Evolutionary conservation across 1,140 invertebrate genomes (phyloP).

Genomic region (Drosophila pseudoobscura): DNA sequence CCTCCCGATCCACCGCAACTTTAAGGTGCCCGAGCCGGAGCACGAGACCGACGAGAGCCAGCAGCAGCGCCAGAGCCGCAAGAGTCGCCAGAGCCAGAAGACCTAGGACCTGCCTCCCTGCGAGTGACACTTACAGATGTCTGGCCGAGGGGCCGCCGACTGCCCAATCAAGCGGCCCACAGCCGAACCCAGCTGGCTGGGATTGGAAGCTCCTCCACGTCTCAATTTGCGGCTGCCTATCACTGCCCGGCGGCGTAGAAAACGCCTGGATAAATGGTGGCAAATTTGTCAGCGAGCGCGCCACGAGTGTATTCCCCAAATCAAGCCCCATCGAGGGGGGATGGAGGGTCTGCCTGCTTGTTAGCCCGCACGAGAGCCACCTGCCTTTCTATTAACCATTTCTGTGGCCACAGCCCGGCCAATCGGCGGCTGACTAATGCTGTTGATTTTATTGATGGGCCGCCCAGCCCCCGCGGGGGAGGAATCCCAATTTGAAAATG

Average conservation of each 20-base stretch:
- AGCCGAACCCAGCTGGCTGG: conserved; percentile 2
- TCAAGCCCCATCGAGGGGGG: conserved; percentile 50
- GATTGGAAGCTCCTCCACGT: conserved; percentile 22
- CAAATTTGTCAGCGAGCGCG: conserved; percentile 56
- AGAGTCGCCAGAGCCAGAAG: not conserved
- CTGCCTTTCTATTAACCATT: conserved; percentile 41
- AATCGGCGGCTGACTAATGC: conserved; percentile 65
- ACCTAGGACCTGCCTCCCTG: not conserved
- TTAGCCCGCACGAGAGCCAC: conserved; percentile 18
- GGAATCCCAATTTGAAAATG: conserved; percentile 56
- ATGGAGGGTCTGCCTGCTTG: not conserved
- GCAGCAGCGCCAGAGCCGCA: not conserved
- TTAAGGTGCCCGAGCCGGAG: too few relatives aligned
- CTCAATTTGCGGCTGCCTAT: conserved; percentile 55
- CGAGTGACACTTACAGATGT: conserved; percentile 8
- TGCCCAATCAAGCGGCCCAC: conserved; percentile 23
- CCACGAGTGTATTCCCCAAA: conserved; percentile 13
- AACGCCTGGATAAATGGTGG: conserved; percentile 54
- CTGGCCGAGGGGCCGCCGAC: conserved; percentile 1
- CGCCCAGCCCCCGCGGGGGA: conserved; percentile 30
- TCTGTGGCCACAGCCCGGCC: conserved; percentile 1
- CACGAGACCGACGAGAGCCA: too few relatives aligned
- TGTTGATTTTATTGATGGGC: conserved; percentile 76
- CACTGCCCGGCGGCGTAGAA: conserved; percentile 35
- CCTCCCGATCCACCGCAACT: not conserved